phyloP scores from a whole-genome alignment of 2,797 vertebrate genomes.

The Cetoscarus ocellatus region DNA sequence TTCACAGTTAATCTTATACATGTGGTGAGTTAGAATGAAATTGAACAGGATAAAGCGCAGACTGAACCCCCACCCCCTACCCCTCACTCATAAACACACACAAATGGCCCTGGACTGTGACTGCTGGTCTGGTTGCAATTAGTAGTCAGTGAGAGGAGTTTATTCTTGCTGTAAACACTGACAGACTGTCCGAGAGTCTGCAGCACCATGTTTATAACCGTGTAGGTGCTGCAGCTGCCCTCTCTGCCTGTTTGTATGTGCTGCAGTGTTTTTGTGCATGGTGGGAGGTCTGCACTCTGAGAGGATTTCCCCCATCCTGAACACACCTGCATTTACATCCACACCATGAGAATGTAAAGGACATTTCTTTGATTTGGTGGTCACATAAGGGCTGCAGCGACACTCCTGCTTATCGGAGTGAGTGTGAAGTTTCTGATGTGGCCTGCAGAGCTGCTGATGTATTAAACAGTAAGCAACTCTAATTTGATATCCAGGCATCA shows the following conservation, averaged over 20 bases:
- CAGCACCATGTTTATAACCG: constrained; percentile 61
- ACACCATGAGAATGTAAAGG: not conserved
- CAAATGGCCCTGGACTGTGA: not conserved
- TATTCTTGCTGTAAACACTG: constrained; percentile 71
- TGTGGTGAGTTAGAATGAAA: constrained; percentile 44
- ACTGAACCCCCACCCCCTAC: constrained; percentile 15
- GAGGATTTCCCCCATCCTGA: constrained; percentile 13
- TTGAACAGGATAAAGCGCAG: constrained; percentile 51
- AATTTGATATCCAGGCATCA: constrained; percentile 49
- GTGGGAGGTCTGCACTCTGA: constrained; percentile 61
- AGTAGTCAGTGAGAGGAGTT: constrained; percentile 65
- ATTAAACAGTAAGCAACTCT: constrained; percentile 22
- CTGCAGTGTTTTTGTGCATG: constrained; percentile 5
- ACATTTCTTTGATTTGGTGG: not conserved
- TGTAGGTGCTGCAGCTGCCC: constrained; percentile 36
- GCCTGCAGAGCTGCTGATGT: constrained; percentile 8
- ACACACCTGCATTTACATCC: constrained; percentile 16
- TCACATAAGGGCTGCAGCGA: not conserved
- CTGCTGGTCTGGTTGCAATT: constrained; percentile 71
- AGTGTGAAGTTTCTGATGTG: constrained; percentile 7
- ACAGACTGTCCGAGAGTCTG: constrained; percentile 47
- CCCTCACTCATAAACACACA: constrained; percentile 11
- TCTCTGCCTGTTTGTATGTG: constrained; percentile 16
- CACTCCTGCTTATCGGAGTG: not conserved
- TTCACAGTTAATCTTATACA: constrained; percentile 42